Evolutionary conservation across 1,140 invertebrate species (phyloP).

Genomic region (Aphaenogaster floridana): DNA sequence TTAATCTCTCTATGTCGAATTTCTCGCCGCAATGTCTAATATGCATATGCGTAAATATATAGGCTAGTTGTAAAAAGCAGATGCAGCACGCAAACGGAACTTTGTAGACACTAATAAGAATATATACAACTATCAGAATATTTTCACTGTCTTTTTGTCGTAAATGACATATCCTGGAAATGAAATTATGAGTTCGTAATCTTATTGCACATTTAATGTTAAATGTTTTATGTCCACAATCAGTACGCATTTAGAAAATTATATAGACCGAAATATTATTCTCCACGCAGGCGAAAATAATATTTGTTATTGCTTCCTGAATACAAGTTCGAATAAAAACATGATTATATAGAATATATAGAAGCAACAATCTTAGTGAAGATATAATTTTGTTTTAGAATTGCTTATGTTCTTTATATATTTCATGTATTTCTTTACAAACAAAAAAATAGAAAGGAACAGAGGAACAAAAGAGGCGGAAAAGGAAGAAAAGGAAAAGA

Average conservation of each 20-base stretch:
- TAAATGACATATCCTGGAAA: slow-evolving; percentile 62
- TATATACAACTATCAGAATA: slow-evolving; percentile 72
- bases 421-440: not conserved
- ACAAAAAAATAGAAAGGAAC: not conserved
- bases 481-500: not conserved
- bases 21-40: slow-evolving; percentile 47
- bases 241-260: not conserved
- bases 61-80: slow-evolving; percentile 67
- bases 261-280: not conserved
- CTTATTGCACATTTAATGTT: slow-evolving; percentile 52
- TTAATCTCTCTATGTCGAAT: slow-evolving; percentile 18
- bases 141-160: slow-evolving; percentile 35
- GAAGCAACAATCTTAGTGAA: not conserved
- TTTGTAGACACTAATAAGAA: slow-evolving; percentile 66
- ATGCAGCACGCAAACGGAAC: slow-evolving; percentile 62
- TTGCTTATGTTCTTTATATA: not conserved
- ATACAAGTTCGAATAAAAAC: slow-evolving; percentile 11
- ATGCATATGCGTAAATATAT: slow-evolving; percentile 53
- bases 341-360: not conserved
- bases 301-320: slow-evolving; percentile 8
- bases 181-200: slow-evolving; percentile 48
- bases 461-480: not conserved
- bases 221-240: not conserved
- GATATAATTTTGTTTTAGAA: slow-evolving; percentile 7
- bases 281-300: not conserved